These are phyloP conservation scores for Drosophila orena DNA, from an alignment of 1,140 invertebrate genomes.

Conservation along the genomic window DNA sequence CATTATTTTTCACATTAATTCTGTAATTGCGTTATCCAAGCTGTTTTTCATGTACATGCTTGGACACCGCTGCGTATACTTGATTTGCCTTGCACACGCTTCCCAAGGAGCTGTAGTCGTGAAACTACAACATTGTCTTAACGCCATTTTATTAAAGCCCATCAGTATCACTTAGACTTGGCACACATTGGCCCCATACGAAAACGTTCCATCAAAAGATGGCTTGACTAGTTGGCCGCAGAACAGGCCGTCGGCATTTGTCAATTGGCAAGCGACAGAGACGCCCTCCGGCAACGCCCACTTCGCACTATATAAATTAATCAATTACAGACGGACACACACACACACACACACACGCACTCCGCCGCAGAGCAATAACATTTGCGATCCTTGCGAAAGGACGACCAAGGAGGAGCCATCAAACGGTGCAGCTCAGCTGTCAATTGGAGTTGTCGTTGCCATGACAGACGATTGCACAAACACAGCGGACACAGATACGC, in stretches of 20 bases:
- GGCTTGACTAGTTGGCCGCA: constrained; percentile 1
- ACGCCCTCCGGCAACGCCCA: constrained; percentile 21
- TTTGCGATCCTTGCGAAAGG: constrained; percentile 47
- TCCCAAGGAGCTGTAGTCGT: background rate
- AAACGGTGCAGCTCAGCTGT: constrained; percentile 69
- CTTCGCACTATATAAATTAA: constrained; percentile 72
- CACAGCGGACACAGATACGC: constrained; percentile 29
- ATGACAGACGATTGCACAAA: constrained; percentile 74
- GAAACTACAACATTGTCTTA: background rate
- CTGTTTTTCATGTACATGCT: too few species aligned
- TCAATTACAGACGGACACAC: constrained; percentile 63
- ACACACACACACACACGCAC: constrained; percentile 8
- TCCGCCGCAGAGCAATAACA: constrained; percentile 34
- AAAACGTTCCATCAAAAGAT: constrained; percentile 27
- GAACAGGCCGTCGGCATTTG: constrained; percentile 2
- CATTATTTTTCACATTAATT: background rate
- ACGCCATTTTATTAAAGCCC: background rate
- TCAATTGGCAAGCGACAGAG: constrained; percentile 12
- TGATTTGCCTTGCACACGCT: background rate
- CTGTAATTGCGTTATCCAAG: too few species aligned
- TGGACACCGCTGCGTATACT: background rate
- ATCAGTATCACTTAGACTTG: background rate
- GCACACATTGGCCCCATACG: constrained; percentile 4
- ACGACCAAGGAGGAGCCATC: constrained; percentile 44
- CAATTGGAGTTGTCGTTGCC: constrained; percentile 72